Conservation (phyloP, 1,140 invertebrate genomes). For the Druon quercuslanigerum region DNA sequence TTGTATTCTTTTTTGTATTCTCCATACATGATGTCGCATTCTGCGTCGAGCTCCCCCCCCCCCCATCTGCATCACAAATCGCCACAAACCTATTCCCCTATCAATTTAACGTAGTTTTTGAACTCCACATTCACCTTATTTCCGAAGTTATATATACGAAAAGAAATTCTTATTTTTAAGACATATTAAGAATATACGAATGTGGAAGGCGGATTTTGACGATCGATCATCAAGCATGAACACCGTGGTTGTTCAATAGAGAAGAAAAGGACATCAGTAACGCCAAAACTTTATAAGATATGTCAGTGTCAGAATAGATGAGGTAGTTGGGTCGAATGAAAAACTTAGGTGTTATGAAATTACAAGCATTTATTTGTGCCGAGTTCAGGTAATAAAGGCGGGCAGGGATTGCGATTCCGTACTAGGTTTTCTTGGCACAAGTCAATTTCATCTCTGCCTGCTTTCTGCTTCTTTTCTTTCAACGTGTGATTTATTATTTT, state of each 20-base stretch:
- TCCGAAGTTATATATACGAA: too few relatives aligned
- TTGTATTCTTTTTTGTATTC: too few relatives aligned
- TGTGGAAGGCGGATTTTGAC: conserved; percentile 3
- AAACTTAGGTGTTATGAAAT: conserved; percentile 26
- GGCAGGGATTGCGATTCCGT: not conserved
- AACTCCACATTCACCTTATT: too few relatives aligned
- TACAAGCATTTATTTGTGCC: conserved; percentile 22
- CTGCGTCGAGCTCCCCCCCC: too few relatives aligned
- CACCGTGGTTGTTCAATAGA: not conserved
- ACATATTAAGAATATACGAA: not conserved
- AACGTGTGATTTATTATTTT: not conserved
- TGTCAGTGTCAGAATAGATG: conserved; percentile 9
- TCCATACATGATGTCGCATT: too few relatives aligned
- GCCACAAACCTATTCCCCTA: too few relatives aligned
- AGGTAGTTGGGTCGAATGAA: not conserved
- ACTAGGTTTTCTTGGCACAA: conserved; percentile 6
- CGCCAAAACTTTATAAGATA: conserved; percentile 16
- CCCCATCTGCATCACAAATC: too few relatives aligned
- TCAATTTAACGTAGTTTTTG: too few relatives aligned
- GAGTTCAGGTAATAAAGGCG: not conserved
- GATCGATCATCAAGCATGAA: conserved; percentile 4
- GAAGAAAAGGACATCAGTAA: conserved; percentile 4
- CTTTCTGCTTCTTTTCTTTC: not conserved
- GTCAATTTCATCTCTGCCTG: not conserved
- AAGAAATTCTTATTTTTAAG: not conserved